Evolutionary conservation across 2,797 vertebrate genomes (phyloP), one percentile per base, ranked within the genome.

Genomic region (Mus spretus): DNA sequence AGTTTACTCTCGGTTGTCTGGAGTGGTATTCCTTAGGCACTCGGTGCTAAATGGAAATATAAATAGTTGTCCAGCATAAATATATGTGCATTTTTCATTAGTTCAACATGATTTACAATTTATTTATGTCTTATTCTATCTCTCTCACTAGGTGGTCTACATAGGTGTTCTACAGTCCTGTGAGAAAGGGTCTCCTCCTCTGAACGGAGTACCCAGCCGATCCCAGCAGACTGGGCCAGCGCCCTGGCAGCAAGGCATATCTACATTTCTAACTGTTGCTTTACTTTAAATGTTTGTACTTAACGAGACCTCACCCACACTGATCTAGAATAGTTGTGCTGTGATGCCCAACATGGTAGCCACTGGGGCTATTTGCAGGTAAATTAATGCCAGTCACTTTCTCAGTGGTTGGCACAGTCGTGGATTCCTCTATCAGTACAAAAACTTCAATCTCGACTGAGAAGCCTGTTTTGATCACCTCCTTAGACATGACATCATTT

Each of bases 11-110:
- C 1, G 99, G 99, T 26, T 98, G 99, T 77, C 99, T 99, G 81
- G 99, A 99, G 67, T 99, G 99, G 98, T 99, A 99, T 91, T 99
- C 99, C 98, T 99, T 99, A 65, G 99, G 99, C 92, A 99, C 99
- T 91, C 99, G 99, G 98, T 99, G 99, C 99, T 99, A 98, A 57
- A 78, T 6, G 57, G 61, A 97, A 96, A 96, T 12, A 97, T 92
- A 53, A 96, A 63, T 13, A 93, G 82, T 78, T 82, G n/a, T 63
- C 70, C 47, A 47, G 79, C 61, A 79, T 74, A 93, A 87, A 89
- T 37, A 77, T 24, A 89, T 11, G 24, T 20, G 82, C 20, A 75
- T 40, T 72, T 50, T 57, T 55, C 59, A 91, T 63, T 24, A 82
- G 34, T 75, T 50, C 61, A 86, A 87, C 50, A 28, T 7, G 31